These are phyloP conservation scores for Poeciliopsis occidentalis DNA, from an alignment of 2,113 vertebrate species.

Conservation along the genomic window DNA sequence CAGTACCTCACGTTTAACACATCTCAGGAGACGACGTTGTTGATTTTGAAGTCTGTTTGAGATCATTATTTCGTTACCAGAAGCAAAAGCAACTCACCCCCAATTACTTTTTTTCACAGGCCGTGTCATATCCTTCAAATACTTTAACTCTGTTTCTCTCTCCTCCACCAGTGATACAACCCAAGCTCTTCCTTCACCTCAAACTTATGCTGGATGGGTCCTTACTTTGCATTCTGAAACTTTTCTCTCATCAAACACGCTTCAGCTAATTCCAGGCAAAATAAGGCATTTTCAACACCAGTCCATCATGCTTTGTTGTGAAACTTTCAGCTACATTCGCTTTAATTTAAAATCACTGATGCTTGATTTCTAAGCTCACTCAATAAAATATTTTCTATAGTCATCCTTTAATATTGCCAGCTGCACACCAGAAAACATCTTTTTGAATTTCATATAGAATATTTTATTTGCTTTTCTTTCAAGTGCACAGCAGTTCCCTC, in stretches of 20 bases:
- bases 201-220: background rate
- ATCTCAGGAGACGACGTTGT: background rate
- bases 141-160: background rate
- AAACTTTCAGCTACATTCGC: no score
- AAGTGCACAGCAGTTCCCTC: background rate
- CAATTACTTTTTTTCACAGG: background rate
- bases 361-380: no score
- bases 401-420: no score
- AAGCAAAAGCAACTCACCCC: background rate
- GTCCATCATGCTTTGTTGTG: no score
- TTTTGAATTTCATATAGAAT: background rate
- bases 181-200: background rate
- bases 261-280: no score
- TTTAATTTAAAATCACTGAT: no score
- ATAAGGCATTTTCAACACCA: no score
- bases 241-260: no score
- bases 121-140: background rate
- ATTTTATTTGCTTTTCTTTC: background rate
- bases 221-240: no score
- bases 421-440: no score
- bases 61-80: background rate
- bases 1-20: background rate
- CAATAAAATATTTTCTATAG: no score
- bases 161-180: background rate
- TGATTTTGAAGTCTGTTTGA: no score